phyloP scores from a whole-genome alignment of 2,113 vertebrate species.

The Myrmecophaga tridactyla region DNA sequence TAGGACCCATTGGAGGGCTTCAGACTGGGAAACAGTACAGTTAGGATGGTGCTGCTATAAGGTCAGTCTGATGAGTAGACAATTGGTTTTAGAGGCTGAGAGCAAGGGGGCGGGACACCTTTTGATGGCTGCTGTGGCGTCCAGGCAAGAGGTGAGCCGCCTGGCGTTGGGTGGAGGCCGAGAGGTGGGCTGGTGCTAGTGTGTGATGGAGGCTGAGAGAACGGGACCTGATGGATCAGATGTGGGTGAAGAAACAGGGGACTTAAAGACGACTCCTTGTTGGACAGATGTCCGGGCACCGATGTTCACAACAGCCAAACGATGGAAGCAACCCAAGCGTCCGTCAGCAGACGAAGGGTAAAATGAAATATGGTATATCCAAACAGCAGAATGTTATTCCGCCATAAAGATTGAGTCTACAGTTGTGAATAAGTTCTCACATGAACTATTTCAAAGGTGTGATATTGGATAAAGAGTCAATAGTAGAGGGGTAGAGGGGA shows the following conservation, averaged over 20 bases:
- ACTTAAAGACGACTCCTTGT: neutral
- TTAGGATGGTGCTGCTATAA: neutral
- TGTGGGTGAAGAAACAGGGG: neutral
- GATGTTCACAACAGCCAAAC: too few species aligned
- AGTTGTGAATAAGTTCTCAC: too few species aligned
- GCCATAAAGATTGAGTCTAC: too few species aligned
- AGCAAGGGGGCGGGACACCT: neutral
- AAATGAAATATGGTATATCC: too few species aligned
- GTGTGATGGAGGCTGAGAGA: neutral
- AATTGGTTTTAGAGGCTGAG: neutral
- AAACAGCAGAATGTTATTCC: too few species aligned
- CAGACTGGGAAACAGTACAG: neutral
- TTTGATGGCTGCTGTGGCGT: neutral
- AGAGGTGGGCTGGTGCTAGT: neutral
- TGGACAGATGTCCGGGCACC: too few species aligned
- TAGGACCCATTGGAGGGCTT: neutral
- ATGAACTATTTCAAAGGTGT: too few species aligned
- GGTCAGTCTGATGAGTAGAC: too few species aligned
- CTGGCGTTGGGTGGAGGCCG: fast-evolving
- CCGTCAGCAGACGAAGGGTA: too few species aligned
- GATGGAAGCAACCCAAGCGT: too few species aligned
- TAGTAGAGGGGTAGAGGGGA: too few species aligned
- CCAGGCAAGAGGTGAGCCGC: neutral
- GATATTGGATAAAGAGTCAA: too few species aligned
- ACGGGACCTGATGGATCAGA: neutral